Base-by-base conservation (phyloP, 2,888 invertebrate species). In the Drosophila siamana region DNA sequence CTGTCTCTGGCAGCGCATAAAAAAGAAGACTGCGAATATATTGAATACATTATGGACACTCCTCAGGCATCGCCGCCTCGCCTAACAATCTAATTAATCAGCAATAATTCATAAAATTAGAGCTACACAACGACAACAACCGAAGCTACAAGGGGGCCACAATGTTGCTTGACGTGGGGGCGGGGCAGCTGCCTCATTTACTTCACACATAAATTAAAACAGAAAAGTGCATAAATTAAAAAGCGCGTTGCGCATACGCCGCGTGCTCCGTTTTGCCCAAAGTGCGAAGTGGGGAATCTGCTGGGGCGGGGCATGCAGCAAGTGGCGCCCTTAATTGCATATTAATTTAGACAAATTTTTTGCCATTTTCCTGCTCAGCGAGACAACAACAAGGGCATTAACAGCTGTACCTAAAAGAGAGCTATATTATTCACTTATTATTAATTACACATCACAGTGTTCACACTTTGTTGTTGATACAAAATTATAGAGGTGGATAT, bases 21-120 rank as follows among this genome's bases (percentile, higher is more conserved):
- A 56, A 69, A 44, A 51, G 36, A 43, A 63, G 65, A 57, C 19
- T 60, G 51, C 55, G 54, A 62, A 65, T 66, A 65, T 55, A 69
- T 64, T 61, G 77, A 73, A 76, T 76, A 78, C 50, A 79, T 79
- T 79, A 72, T 6, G 57, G 15, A 62, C 50, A 57, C 59, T 54
- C 65, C 60, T 47, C 43, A 40, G 33, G 57, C 62, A 68, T 55
- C 61, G 60, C 47, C 46, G 64, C 60, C 69, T 72, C 61, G 69
- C 68, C 68, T 70, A 80, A 76, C 78, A 80, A 80, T 76, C 76
- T 74, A 80, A 80, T 80, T 80, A 80, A 80, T 80, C 78, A 80
- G 78, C 78, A 80, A 80, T 80, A 80, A 80, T 80, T 80, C 76
- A 80, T 78, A 80, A 80, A 80, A 80, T 80, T 80, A 78, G 76